Evolutionary conservation across 64 coral and sea anemone genomes (phyloP).

Genomic region (Montipora capricornis): DNA sequence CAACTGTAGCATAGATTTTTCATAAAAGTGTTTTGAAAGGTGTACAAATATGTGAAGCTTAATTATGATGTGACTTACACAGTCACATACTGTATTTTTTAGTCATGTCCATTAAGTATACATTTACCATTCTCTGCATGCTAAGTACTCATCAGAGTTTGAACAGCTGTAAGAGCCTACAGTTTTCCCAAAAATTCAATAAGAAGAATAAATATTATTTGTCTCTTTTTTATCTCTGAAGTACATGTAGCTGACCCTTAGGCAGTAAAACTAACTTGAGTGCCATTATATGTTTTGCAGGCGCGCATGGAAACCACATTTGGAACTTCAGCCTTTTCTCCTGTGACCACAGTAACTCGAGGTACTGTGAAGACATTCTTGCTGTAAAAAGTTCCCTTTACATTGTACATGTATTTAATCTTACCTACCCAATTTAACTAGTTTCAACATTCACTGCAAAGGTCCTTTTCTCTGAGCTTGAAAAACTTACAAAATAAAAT

Average conservation of each 20-base stretch:
- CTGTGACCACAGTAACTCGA: constrained; percentile 89
- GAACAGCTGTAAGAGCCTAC: too few relatives aligned
- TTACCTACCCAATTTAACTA: too few relatives aligned
- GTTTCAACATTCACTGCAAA: neutral
- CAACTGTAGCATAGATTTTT: too few relatives aligned
- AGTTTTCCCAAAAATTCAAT: neutral
- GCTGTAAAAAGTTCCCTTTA: neutral
- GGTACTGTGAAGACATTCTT: constrained; percentile 39
- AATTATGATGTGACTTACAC: too few relatives aligned
- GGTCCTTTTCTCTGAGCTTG: neutral
- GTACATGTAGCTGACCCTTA: neutral
- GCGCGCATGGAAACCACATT: constrained; percentile 97
- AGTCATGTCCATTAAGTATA: too few relatives aligned
- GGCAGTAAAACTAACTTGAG: neutral
- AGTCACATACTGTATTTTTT: too few relatives aligned
- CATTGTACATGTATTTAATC: too few relatives aligned
- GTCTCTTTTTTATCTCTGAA: neutral
- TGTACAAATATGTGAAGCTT: too few relatives aligned
- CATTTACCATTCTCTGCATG: too few relatives aligned
- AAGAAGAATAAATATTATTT: neutral
- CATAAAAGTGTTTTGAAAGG: too few relatives aligned
- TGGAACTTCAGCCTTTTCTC: constrained; percentile 88
- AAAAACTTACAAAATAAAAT: neutral
- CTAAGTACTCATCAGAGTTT: too few relatives aligned
- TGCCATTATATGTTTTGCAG: constrained; percentile 35